Evolutionary conservation across 1,140 invertebrate species (phyloP), one percentile per base, ranked within the genome.

Genomic region (Eubasilissa regina): DNA sequence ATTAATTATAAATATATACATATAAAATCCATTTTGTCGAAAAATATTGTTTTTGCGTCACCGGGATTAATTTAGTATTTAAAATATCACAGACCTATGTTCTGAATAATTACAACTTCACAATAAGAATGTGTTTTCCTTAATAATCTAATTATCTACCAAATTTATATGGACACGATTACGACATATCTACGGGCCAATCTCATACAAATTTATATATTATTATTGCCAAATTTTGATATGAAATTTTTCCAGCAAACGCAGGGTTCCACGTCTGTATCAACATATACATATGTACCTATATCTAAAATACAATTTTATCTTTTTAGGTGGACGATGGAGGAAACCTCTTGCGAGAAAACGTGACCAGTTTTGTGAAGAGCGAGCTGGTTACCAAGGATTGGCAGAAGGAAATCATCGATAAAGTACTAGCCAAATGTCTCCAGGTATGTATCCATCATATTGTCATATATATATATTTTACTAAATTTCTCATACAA

Each of bases 371-470:
- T 15, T 82, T 82, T 35, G 75, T 86, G 0, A 85, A 85, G 72
- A 78, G 83, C 64, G 82, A 79, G 48, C 83, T 86, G 12, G 75
- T 80, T 0, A 84, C 84, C 19, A 83, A 85, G 73, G 78, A 84
- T 12, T 87, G 85, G 84, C 83, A 87, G 13, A 82, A 82, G 47
- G 55, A 79, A 10, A 77, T 84, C 45, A 77, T 84, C 48, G 85
- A 86, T 43, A 82, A 79, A 53, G 79, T 86, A n/a, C 73, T 86
- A 13, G 66, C 75, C 0, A 85, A 83, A 62, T 87, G 87, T 77
- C 73, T 86, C 12, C 60, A 80, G 64, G 81, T 83, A 76, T 48
- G 0, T 53, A 19, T 55, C n/a, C 15, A 21, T 44, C 21, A 7
- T 64, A n/a, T n/a, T 60, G 11, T 4, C 58, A 60, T 4, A 60